These are phyloP conservation scores for Branchellion lobata DNA, from an alignment of 2,888 invertebrate species.

Conservation along the genomic window DNA sequence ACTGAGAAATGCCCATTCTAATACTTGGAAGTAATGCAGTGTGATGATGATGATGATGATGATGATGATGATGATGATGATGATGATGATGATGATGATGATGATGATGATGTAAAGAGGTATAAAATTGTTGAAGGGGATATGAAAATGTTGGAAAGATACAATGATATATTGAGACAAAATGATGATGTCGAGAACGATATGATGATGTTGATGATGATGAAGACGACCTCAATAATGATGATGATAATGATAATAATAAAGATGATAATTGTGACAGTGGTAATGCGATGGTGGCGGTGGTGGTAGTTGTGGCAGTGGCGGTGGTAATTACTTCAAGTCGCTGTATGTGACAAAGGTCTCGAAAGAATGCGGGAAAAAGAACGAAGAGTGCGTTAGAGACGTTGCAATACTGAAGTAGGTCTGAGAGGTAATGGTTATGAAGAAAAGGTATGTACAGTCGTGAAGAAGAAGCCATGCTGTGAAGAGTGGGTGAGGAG, in stretches of 20 bases:
- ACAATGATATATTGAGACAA: no score
- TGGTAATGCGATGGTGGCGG: background rate
- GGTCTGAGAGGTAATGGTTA: no score
- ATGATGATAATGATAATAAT: constrained; percentile 19
- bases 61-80: constrained; percentile 47
- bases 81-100: constrained; percentile 47
- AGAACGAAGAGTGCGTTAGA: no score
- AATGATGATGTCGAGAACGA: no score
- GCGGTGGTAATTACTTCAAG: no score
- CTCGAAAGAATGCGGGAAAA: no score
- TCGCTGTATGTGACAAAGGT: no score
- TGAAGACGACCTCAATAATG: constrained; percentile 13
- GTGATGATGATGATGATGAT: constrained; percentile 45
- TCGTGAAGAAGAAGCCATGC: no score
- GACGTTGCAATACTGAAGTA: no score
- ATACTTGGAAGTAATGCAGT: background rate
- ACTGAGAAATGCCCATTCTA: no score
- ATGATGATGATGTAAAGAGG: constrained; percentile 43
- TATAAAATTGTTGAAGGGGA: constrained; percentile 29
- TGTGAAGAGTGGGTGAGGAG: no score
- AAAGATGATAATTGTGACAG: background rate
- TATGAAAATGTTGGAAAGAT: constrained; percentile 41
- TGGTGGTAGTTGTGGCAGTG: background rate
- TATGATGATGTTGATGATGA: constrained; percentile 17
- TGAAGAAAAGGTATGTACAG: no score